Evolutionary conservation across 2,888 invertebrate genomes (phyloP).

Genomic region (Ischnura elegans): DNA sequence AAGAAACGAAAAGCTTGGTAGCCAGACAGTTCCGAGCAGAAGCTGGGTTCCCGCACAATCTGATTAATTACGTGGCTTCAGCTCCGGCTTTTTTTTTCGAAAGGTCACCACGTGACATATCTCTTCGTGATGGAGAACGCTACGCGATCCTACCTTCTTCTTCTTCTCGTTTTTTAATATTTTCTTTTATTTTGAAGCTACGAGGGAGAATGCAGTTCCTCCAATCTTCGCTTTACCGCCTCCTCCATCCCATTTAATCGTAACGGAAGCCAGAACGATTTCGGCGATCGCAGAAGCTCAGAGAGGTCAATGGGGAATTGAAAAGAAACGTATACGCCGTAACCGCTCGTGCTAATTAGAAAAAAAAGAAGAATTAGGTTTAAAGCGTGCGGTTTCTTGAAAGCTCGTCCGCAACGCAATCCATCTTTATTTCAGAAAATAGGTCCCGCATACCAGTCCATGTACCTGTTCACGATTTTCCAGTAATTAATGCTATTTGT

Average conservation of each 20-base stretch:
- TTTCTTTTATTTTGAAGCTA: background rate
- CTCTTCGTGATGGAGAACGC: background rate
- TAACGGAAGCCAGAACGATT: background rate
- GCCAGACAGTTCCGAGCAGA: constrained; percentile 30
- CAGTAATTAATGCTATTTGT: too few species aligned
- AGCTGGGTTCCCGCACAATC: background rate
- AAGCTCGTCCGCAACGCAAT: background rate
- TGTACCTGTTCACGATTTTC: too few species aligned
- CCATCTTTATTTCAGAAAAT: background rate
- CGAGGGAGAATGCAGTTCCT: background rate
- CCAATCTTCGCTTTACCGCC: background rate
- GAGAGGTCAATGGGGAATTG: background rate
- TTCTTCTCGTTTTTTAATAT: background rate
- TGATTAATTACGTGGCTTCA: constrained; percentile 45
- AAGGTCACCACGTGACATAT: background rate
- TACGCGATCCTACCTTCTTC: background rate
- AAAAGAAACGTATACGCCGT: background rate
- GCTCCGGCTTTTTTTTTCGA: too few species aligned
- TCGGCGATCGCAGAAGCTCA: background rate
- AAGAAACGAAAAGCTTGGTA: too few species aligned
- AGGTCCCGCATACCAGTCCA: too few species aligned
- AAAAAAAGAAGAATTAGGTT: background rate
- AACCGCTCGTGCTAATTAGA: background rate
- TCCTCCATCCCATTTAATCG: background rate
- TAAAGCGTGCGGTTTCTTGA: background rate